Evolutionary conservation across 2,113 vertebrate species (phyloP).

Genomic region (Willisornis vidua): DNA sequence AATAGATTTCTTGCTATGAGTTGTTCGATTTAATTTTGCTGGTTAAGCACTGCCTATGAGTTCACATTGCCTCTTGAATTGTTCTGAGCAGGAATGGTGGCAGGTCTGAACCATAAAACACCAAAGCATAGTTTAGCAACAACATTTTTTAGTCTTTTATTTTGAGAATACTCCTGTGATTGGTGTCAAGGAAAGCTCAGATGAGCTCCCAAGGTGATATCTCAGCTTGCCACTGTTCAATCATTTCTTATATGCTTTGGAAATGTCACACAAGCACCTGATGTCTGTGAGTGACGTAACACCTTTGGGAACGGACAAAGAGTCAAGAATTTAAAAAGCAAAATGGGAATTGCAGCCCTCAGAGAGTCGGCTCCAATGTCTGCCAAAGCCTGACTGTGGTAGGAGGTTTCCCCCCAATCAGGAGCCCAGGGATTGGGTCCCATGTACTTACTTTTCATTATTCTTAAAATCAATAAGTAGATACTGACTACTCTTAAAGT

Average conservation of each 20-base stretch:
- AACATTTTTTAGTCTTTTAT: not conserved
- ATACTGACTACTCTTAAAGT: conserved; percentile 65
- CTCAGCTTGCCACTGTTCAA: not conserved
- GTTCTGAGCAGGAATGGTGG: not conserved
- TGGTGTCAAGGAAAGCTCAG: not conserved
- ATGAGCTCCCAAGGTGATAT: not conserved
- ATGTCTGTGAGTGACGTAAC: fast-evolving
- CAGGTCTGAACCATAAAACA: not conserved
- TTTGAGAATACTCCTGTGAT: not conserved
- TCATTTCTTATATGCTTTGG: fast-evolving
- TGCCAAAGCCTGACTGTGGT: not conserved
- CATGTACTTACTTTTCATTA: conserved; percentile 67
- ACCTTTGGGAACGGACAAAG: not conserved
- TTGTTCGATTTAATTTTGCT: not conserved
- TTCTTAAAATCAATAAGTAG: conserved; percentile 71
- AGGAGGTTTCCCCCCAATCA: not conserved
- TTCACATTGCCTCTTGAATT: not conserved
- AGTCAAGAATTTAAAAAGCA: not conserved
- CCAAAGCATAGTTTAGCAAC: not conserved
- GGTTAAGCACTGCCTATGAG: not conserved
- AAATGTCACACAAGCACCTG: fast-evolving
- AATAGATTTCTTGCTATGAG: not conserved
- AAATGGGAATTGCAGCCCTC: not conserved
- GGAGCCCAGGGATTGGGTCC: not conserved
- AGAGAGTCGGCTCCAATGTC: not conserved